Conservation (phyloP, 2,888 invertebrate species). For the Criorhina ranunculi region DNA sequence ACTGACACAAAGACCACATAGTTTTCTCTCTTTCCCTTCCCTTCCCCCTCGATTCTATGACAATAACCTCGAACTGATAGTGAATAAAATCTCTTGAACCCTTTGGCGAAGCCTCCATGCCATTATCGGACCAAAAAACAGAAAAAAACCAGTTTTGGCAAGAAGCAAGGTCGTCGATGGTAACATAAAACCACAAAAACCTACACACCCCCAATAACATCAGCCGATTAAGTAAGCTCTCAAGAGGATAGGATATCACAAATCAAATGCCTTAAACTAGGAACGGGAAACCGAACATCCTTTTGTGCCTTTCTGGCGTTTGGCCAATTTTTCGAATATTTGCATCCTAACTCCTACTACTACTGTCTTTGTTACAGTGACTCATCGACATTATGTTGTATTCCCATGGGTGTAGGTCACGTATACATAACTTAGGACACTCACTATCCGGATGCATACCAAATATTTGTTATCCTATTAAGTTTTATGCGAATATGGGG, state of each 20-base stretch:
- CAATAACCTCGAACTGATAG: conserved; percentile 5
- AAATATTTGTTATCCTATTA: conserved; percentile 68
- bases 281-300: conserved; percentile 8
- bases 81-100: conserved; percentile 26
- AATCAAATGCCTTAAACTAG: conserved; percentile 43
- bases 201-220: conserved; percentile 18
- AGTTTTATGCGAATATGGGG: conserved; percentile 33
- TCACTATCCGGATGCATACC: conserved; percentile 26
- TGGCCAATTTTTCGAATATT: conserved; percentile 34
- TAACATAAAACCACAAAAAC: conserved; percentile 56
- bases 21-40: not conserved
- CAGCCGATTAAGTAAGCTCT: conserved; percentile 55
- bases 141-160: conserved; percentile 31
- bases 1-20: not conserved
- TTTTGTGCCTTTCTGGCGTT: conserved; percentile 28
- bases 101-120: conserved; percentile 18
- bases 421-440: conserved; percentile 44
- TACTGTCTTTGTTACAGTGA: conserved; percentile 20
- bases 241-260: conserved; percentile 59
- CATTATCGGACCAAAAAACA: not conserved
- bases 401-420: conserved; percentile 51
- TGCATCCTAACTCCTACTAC: conserved; percentile 12
- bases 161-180: conserved; percentile 51
- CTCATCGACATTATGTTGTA: conserved; percentile 33
- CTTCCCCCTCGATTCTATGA: not conserved